A percentile compares a stretch with the other conserved stretches of the same genome.
phyloP scores from a whole-genome alignment of 2,113 vertebrate genomes.

The Prolemur simus region DNA sequence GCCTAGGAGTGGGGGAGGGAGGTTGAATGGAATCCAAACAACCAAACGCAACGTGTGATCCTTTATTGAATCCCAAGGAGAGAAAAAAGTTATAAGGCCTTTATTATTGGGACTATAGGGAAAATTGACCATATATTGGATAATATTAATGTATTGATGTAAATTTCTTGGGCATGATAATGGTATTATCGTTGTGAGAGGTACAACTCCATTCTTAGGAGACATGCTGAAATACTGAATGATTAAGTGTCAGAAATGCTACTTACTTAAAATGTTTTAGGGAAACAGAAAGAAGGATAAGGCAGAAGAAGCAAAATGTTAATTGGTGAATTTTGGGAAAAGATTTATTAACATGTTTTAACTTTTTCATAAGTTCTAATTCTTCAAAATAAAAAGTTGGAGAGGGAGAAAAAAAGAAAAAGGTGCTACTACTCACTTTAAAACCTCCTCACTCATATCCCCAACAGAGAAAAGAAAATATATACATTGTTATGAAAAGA shows the following conservation, averaged over 20 bases:
- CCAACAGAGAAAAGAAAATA: not conserved
- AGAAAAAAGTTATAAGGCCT: not conserved
- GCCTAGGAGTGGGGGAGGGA: not conserved
- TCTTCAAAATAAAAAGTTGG: slow-evolving; percentile 34
- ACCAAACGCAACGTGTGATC: not conserved
- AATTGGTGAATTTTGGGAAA: not conserved
- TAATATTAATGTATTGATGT: not conserved
- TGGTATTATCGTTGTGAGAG: not conserved
- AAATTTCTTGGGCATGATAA: not conserved
- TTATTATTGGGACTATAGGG: not conserved
- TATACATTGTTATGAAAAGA: not conserved
- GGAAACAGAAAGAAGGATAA: not conserved
- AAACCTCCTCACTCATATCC: not conserved
- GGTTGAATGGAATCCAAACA: not conserved
- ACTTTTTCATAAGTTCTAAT: not conserved
- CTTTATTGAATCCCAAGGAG: not conserved
- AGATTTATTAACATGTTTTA: not conserved
- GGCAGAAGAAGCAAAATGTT: not conserved
- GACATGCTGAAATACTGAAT: not conserved
- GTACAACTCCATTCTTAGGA: not conserved
- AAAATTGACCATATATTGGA: not conserved
- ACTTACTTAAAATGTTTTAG: not conserved
- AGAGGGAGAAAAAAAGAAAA: not conserved
- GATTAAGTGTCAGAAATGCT: not conserved
- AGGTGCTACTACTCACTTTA: not conserved